Evolutionary conservation across 2,888 invertebrate genomes (phyloP).

Genomic region (Heterodera filipjevi): DNA sequence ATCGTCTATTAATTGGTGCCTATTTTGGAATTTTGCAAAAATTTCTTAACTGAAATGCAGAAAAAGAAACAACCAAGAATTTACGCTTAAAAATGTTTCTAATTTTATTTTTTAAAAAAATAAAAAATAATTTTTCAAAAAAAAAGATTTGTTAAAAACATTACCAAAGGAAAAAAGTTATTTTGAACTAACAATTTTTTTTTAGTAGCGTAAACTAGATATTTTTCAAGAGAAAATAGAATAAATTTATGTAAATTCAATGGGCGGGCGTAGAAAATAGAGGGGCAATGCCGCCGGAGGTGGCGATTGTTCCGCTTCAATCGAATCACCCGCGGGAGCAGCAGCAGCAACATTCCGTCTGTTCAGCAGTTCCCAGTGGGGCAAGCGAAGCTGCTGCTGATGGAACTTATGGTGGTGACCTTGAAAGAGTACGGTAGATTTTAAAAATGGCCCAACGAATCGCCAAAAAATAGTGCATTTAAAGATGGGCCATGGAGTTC

Average conservation of each 20-base stretch:
- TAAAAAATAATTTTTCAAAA: background rate
- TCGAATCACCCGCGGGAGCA: background rate
- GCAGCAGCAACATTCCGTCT: background rate
- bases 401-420: background rate
- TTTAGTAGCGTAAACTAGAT: background rate
- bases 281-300: background rate
- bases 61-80: too few relatives aligned
- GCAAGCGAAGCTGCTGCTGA: background rate
- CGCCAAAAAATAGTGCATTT: too few relatives aligned
- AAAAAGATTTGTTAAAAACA: too few relatives aligned
- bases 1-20: too few relatives aligned
- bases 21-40: too few relatives aligned
- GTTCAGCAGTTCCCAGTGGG: background rate
- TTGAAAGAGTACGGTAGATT: background rate
- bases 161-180: too few relatives aligned
- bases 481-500: too few relatives aligned
- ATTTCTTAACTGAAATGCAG: too few relatives aligned
- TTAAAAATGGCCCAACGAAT: too few relatives aligned
- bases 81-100: too few relatives aligned
- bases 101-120: background rate
- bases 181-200: too few relatives aligned
- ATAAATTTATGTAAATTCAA: constrained; percentile 1
- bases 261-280: background rate
- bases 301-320: constrained; percentile 9
- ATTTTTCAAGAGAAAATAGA: background rate